These are phyloP conservation scores for Thera britannica DNA, from an alignment of 2,888 invertebrate species.

Conservation along the genomic window DNA sequence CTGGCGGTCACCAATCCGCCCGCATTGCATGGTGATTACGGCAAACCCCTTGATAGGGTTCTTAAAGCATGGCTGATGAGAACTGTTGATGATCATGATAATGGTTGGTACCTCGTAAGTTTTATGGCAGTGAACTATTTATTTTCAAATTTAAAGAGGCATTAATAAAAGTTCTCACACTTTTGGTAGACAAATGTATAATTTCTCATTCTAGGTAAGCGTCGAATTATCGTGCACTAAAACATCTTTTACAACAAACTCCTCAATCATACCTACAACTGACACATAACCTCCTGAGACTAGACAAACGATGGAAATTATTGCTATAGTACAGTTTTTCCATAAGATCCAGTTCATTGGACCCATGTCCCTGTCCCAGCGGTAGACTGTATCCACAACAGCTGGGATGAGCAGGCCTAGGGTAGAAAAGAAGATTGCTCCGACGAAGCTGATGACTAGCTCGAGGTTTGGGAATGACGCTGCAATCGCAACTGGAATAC, in stretches of 20 bases:
- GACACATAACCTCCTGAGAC: constrained; percentile 74
- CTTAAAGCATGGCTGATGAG: too few relatives aligned
- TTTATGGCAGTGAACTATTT: too few relatives aligned
- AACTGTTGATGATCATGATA: too few relatives aligned
- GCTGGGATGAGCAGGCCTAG: constrained; percentile 91
- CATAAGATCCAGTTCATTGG: constrained; percentile 86
- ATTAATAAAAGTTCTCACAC: too few relatives aligned
- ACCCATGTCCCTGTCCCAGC: constrained; percentile 88
- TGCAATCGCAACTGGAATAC: constrained; percentile 87
- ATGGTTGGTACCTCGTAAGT: too few relatives aligned
- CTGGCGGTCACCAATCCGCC: too few relatives aligned
- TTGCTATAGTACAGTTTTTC: constrained; percentile 85
- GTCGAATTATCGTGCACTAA: constrained; percentile 13
- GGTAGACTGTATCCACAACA: constrained; percentile 88
- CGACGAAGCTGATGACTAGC: constrained; percentile 94
- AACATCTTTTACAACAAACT: constrained; percentile 49
- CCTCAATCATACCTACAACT: constrained; percentile 65
- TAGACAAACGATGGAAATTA: constrained; percentile 64
- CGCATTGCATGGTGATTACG: too few relatives aligned
- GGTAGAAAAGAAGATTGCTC: constrained; percentile 90
- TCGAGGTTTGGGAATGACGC: constrained; percentile 93
- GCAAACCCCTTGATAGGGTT: too few relatives aligned
- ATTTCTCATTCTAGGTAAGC: not conserved
- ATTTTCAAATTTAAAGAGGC: too few relatives aligned
- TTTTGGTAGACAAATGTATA: too few relatives aligned